Evolutionary conservation across 1,140 invertebrate species (phyloP).

Genomic region (Bombus breviceps): DNA sequence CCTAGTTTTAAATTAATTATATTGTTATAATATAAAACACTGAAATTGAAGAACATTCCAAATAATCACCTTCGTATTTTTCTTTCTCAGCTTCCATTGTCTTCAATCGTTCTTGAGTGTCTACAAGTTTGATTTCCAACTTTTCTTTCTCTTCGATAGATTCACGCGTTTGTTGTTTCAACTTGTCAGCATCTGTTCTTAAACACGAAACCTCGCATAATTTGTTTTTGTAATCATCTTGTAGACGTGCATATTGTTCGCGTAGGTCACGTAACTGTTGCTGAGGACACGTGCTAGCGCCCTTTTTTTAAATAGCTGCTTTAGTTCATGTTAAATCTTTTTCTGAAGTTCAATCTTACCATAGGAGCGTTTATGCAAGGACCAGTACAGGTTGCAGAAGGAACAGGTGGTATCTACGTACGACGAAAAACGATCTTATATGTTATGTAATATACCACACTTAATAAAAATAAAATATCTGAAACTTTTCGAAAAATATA

Average conservation of each 20-base stretch:
- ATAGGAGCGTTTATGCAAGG: constrained; percentile 67
- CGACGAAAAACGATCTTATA: constrained; percentile 32
- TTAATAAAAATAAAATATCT: constrained; percentile 22
- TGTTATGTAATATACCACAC: neutral
- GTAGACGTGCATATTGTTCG: constrained; percentile 83
- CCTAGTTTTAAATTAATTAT: constrained; percentile 70
- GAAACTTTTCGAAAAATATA: constrained; percentile 52
- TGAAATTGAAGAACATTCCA: neutral
- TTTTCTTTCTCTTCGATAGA: constrained; percentile 82
- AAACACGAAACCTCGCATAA: constrained; percentile 83
- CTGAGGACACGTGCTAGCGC: constrained; percentile 67
- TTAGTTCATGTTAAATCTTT: constrained; percentile 40
- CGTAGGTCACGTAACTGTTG: constrained; percentile 81
- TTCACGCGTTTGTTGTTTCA: constrained; percentile 82
- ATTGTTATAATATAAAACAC: neutral
- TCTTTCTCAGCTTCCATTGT: constrained; percentile 74
- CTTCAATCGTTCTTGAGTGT: constrained; percentile 78
- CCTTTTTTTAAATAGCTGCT: constrained; percentile 49
- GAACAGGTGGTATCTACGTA: constrained; percentile 52
- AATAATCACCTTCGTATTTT: constrained; percentile 69
- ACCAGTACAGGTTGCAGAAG: constrained; percentile 64
- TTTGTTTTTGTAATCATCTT: constrained; percentile 85
- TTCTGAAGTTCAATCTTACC: constrained; percentile 55
- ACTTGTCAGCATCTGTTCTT: constrained; percentile 81
- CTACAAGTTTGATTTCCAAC: constrained; percentile 83